Evolutionary conservation across 1,140 invertebrate genomes (phyloP), one percentile per base, ranked within the genome.

Genomic region (Lysiphlebus fabarum): DNA sequence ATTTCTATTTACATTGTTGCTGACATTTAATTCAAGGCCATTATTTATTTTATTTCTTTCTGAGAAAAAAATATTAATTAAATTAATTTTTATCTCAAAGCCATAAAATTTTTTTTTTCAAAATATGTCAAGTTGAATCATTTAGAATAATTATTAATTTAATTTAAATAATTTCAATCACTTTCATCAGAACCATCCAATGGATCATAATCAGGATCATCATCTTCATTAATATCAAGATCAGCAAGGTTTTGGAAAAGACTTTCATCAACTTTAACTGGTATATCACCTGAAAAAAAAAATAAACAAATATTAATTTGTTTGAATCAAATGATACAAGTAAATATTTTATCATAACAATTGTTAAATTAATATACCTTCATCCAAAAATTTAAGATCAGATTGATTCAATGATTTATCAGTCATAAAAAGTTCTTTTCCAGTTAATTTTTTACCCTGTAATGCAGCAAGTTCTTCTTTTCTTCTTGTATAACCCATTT

Each of bases 341-440:
- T 44, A 41, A 47, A 56, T n/a, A n/a, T 56, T 38, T 43, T 54
- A 50, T 48, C 57, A 63, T 62, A 33, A 43, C 33, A 9, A 26
- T 26, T 64, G 58, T 53, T 63, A 42, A 62, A 45, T 51, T 47
- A 63, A 77, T 63, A 80, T 82, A 89, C 91, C 92, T 83, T 93
- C 92, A 77, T 95, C 90, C 53, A 96, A 82, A 79, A 96, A 98
- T 80, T 95, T 92, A 12, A 98, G 85, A 82, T 99, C 96, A 43
- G 95, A 98, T 71, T 97, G 92, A 81, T 91, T 92, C 54, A 98
- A 82, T 5, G 92, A 92, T 64, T 89, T 90, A 78, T 99, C 95
- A 57, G 83, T 86, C 77, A 97, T 85, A 81, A 99, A 99, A 37
- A 98, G 80, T 81, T 98, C 93, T 76, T 85, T 87, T 9, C 96